These are phyloP conservation scores for Zoanthus solanderi DNA, from an alignment of 92 coral and sea anemone species.

Conservation along the genomic window DNA sequence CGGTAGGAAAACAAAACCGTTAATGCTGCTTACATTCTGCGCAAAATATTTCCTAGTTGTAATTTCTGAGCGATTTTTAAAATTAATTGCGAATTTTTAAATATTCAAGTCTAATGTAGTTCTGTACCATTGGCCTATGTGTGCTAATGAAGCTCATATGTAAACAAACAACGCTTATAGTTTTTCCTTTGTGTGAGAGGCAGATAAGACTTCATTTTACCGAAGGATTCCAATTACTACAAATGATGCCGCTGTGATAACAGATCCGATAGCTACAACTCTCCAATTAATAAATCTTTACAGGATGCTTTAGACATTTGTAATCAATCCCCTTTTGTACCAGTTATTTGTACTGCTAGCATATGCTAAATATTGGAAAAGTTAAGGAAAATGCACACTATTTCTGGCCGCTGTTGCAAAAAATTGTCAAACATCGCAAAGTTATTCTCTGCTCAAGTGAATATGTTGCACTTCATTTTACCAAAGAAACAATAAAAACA, in stretches of 20 bases:
- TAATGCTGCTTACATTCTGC: no score
- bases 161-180: not conserved
- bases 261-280: constrained; percentile 16
- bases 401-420: not conserved
- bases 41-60: no score
- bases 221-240: not conserved
- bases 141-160: not conserved
- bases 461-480: not conserved
- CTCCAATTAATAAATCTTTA: not conserved
- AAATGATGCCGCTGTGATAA: not conserved
- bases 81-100: no score
- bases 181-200: not conserved
- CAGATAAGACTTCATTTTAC: not conserved
- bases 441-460: not conserved
- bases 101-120: no score
- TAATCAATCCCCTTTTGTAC: not conserved
- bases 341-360: not conserved
- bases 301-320: not conserved
- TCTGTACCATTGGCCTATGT: not conserved
- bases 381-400: not conserved
- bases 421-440: not conserved
- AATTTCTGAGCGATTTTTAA: no score
- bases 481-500: constrained; percentile 12
- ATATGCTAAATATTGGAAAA: not conserved
- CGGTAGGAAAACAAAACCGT: no score